These are phyloP conservation scores for Luffia ferchaultella DNA, from an alignment of 2,888 invertebrate genomes.

Conservation along the genomic window DNA sequence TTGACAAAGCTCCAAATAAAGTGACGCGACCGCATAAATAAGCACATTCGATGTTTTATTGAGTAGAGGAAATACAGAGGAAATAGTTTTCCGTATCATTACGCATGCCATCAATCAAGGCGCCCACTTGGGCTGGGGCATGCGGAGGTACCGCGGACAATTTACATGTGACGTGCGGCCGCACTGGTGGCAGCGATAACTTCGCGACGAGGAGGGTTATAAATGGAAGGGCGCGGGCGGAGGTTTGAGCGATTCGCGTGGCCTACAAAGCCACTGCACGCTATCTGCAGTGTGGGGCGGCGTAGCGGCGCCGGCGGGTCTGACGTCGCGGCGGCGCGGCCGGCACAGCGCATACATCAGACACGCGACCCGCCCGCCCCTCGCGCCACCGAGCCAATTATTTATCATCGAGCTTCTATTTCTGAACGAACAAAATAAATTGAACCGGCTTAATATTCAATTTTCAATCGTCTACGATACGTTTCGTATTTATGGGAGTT, in stretches of 20 bases:
- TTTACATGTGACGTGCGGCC: background rate
- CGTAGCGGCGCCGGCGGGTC: slow-evolving; percentile 58
- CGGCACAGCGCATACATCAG: slow-evolving; percentile 54
- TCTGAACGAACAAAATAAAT: background rate
- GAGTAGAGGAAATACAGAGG: slow-evolving; percentile 62
- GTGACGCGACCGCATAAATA: slow-evolving; percentile 56
- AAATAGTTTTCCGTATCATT: slow-evolving; percentile 63
- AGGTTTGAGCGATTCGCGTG: slow-evolving; percentile 22
- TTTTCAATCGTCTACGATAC: background rate
- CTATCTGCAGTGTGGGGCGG: slow-evolving; percentile 59
- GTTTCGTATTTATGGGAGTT: background rate
- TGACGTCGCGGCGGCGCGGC: slow-evolving; percentile 44
- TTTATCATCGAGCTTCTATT: background rate
- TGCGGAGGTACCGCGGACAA: background rate
- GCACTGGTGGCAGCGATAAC: background rate
- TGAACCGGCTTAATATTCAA: background rate
- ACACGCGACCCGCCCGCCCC: slow-evolving; percentile 42
- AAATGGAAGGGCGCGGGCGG: slow-evolving; percentile 20
- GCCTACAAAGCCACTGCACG: slow-evolving; percentile 35
- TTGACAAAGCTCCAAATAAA: slow-evolving; percentile 60
- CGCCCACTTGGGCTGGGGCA: too few species aligned
- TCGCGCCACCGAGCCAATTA: slow-evolving; percentile 17
- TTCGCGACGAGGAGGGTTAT: slow-evolving; percentile 15
- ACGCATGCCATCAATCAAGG: slow-evolving; percentile 56
- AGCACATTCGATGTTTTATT: slow-evolving; percentile 63